Evolutionary conservation across 2,797 vertebrate species (phyloP), one percentile per base, ranked within the genome.

Genomic region (Setipinna tenuifilis): DNA sequence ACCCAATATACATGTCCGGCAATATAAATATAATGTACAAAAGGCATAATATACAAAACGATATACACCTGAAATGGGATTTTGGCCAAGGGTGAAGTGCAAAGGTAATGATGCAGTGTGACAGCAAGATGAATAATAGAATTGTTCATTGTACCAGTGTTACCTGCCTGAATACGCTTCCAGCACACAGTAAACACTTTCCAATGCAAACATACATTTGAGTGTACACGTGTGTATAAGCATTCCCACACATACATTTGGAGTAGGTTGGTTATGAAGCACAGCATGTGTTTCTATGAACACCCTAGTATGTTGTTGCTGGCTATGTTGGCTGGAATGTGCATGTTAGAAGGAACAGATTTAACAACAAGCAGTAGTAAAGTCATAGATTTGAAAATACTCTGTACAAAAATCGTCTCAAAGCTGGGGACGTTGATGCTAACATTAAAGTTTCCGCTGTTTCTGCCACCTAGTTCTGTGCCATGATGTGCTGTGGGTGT

Each of bases 401-500:
- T 21, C n/a, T 6, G 6, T n/a, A n/a, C 21, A 65, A 31, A 28
- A 12, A 28, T 10, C 23, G 28, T 1, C 0, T n/a, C 9, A 16
- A 28, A 25, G 54, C 57, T 83, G 10, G 41, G 10, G 58, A 62
- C 5, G 35, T 41, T 44, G n/a, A 82, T 58, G 19, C 17, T 75
- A 54, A 57, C 57, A 57, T 82, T 59, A 10, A 14, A 2, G 31
- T 83, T 19, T 11, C 5, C 57, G 10, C 25, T 84, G 89, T 82
- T 86, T 90, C 85, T 94, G 7, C 89, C 71, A 86, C 87, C 85
- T 94, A 99, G 98, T 99, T 99, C 94, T 99, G 98, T 89, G 94
- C 92, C 85, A 95, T 97, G 93, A 96, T 96, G 91, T 98, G 97
- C 93, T 96, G 96, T 6, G 95, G 97, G 91, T 98, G 97, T 89